Evolutionary conservation across 2,113 vertebrate species (phyloP), one percentile per base, ranked within the genome.

Genomic region (Oryzias curvinotus): DNA sequence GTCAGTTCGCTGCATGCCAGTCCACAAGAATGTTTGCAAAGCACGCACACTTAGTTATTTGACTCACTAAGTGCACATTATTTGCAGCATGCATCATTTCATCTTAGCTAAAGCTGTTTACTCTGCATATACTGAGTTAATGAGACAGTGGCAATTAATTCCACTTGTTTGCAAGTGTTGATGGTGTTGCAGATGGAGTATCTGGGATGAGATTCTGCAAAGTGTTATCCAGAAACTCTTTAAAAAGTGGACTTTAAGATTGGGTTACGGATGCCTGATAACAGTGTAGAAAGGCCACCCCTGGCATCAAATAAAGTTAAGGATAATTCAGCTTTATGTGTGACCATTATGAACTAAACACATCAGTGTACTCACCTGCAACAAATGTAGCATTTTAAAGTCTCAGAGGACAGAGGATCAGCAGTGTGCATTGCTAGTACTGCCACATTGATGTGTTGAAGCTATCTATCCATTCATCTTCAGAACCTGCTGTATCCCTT

Each of bases 81-180:
- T 80, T 82, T 75, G 70, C 57, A 57, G 61, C 48, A 78, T 49
- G 73, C 81, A 80, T 80, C 77, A 76, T 83, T 84, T 79, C 81
- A 80, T 75, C 71, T 80, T 70, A 58, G 62, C 76, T 57, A 64
- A 71, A 41, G 73, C 57, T 82, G 75, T 87, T 85, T 79, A 80
- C 80, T 76, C 50, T 3, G 68, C 62, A 62, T 43, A 67, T 67
- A 75, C 71, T 60, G 73, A 82, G 72, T 73, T 83, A 86, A 89
- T 85, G 80, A 83, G 65, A 73, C 48, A 69, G 55, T 57, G 52
- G 75, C 74, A 84, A 82, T 83, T 80, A 86, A 75, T 80, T 41
- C 51, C 58, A 59, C 65, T 70, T 82, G 71, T 83, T 82, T 77
- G 72, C 79, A 77, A 73, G 57, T 60, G 69, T 53, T 3, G 3